Base-by-base conservation (phyloP, 2,113 vertebrate species). In the Physeter macrocephalus region DNA sequence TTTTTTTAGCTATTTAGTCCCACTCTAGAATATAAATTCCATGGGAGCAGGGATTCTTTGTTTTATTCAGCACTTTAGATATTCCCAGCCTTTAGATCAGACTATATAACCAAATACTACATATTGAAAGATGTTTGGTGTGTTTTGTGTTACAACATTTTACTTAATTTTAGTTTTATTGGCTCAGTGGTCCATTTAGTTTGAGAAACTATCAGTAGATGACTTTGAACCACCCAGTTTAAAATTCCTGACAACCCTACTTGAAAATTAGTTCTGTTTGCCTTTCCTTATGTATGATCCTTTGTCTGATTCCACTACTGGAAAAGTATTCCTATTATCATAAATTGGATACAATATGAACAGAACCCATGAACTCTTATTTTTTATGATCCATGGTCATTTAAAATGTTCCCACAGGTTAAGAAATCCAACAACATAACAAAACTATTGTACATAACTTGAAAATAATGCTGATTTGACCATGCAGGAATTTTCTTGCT, bases 401-500 rank as follows among this genome's bases (percentile, higher is more conserved):
- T 94, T 82, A 74, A 94, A 94, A 94, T 64, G 29, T 57, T 80
- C 9, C 69, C 23, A 41, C 21, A 83, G 61, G 39, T 13, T 89
- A 82, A 85, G 64, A 94, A 89, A 84, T 46, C 10, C 18, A 88
- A 14, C 20, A 92, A 17, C n/a, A 69, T 74, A 93, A n/a, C 31
- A 96, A 52, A 91, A 31, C 31, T 54, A 20, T 57, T 94, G 12
- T 31, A 81, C 25, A 80, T 8, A 27, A 41, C 36, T 64, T 78
- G 18, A 96, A 94, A 90, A 85, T 90, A 94, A 78, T 89, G 20
- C 41, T 88, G 2, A 87, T 94, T 89, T 88, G 61, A 84, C 71
- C 10, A 75, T 81, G 8, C 41, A 92, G 46, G 96, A 91, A 41
- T 87, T 1, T 43, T 85, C 52, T 64, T 80, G 9, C 78, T 93